Base-by-base conservation (phyloP, 2,113 vertebrate genomes). In the Brachyhypopomus occidentalis region DNA sequence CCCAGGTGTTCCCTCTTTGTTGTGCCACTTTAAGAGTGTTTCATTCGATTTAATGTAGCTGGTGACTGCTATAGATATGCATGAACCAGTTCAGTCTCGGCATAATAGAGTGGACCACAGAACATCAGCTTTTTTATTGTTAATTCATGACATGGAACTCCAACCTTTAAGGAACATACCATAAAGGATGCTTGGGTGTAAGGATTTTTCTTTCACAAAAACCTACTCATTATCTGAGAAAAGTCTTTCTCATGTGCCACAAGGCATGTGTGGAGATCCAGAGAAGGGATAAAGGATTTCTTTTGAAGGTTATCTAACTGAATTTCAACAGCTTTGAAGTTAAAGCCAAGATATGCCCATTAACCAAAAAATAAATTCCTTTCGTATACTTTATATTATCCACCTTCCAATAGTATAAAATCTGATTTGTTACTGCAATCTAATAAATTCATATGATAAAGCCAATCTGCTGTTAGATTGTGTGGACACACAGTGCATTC, bases 1-100 rank as follows among this genome's bases (percentile, higher is more conserved):
- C 0, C 55, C 58, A 30, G 83, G 83, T 58, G 72, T 64, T 76
- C 36, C n/a, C 36, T 22, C 78, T 72, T 80, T 84, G 55, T 58
- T 36, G 30, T 72, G 60, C 62, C 25, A n/a, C 11, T 12, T 48
- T 60, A 58, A 19, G 14, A 48, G 19, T 17, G 1, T 60, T 81
- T 77, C 48, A 73, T 84, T 80, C 30, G 71, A 58, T 73, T 77
- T 81, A 77, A 84, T 67, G 74, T 55, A 67, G 48, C 34, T 30
- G 20, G 60, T 66, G 45, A 77, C 59, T 76, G 73, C 75, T 48
- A 64, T 59, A 45, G 66, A 80, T 66, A 72, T 80, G 78, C 59
- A 56, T 45, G n/a, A 25, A 62, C n/a, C 19, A 38, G 56, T 77
- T 79, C 71, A 30, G 63, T 80, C 56, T 38, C 22, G 59, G 16